Conservation (phyloP, 1,140 invertebrate species). For the Drosophila prosaltans region DNA sequence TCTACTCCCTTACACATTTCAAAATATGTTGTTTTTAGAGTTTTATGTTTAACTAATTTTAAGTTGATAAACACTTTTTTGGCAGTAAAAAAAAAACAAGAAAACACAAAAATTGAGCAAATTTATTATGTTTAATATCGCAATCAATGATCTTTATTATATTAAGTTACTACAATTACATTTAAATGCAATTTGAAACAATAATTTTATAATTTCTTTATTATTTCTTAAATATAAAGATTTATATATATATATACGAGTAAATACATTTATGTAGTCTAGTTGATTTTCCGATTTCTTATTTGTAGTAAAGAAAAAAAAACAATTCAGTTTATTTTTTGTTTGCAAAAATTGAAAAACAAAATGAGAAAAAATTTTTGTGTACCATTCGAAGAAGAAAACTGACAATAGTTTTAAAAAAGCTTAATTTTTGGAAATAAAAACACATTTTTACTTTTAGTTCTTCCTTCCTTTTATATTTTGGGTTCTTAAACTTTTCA, state of each 20-base stretch:
- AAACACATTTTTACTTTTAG: slow-evolving; percentile 57
- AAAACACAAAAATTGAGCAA: slow-evolving; percentile 23
- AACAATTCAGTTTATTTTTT: slow-evolving; percentile 27
- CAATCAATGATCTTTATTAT: slow-evolving; percentile 57
- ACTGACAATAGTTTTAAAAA: slow-evolving; percentile 28
- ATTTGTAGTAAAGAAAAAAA: slow-evolving; percentile 51
- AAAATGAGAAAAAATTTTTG: not conserved
- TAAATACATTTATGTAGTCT: slow-evolving; percentile 26
- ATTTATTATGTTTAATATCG: slow-evolving; percentile 39
- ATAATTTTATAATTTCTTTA: slow-evolving; percentile 10
- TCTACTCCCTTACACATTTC: not conserved
- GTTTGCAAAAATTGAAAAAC: slow-evolving; percentile 42
- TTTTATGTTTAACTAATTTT: slow-evolving; percentile 79
- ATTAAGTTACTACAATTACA: slow-evolving; percentile 37
- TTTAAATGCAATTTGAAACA: slow-evolving; percentile 27
- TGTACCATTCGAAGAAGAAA: slow-evolving; percentile 10
- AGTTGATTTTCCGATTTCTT: slow-evolving; percentile 40
- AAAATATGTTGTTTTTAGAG: slow-evolving; percentile 55
- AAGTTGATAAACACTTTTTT: slow-evolving; percentile 49
- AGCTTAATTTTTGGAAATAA: slow-evolving; percentile 62
- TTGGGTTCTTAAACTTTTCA: not conserved
- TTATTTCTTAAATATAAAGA: slow-evolving; percentile 30
- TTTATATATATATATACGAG: slow-evolving; percentile 30
- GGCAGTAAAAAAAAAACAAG: slow-evolving; percentile 29
- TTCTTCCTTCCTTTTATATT: slow-evolving; percentile 17